Conservation (phyloP, 1,140 invertebrate species). For the Stegodyphus mimosarum region DNA sequence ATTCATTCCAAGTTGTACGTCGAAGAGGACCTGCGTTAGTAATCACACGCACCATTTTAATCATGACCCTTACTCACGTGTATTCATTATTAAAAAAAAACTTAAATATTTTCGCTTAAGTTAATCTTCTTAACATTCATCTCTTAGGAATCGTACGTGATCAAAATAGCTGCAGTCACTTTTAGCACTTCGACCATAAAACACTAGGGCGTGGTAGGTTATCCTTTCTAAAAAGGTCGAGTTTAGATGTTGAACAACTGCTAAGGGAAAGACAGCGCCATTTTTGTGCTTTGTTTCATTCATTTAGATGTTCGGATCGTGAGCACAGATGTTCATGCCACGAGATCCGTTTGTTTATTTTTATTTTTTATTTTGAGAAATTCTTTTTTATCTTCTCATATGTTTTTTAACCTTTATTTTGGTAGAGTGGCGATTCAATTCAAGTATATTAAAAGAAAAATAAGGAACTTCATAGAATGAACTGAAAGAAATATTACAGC, state of each 20-base stretch:
- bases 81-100: slow-evolving; percentile 41
- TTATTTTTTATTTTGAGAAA: slow-evolving; percentile 2
- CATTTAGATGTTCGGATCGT: slow-evolving; percentile 13
- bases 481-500: slow-evolving; percentile 33
- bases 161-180: slow-evolving; percentile 55
- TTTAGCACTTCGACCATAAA: slow-evolving; percentile 55
- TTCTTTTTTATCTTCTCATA: not conserved
- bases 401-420: slow-evolving; percentile 11
- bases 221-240: slow-evolving; percentile 54
- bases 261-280: slow-evolving; percentile 38
- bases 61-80: slow-evolving; percentile 39
- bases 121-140: slow-evolving; percentile 57
- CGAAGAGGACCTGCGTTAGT: slow-evolving; percentile 6
- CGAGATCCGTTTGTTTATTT: slow-evolving; percentile 32
- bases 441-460: slow-evolving; percentile 4
- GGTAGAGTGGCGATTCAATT: not conserved
- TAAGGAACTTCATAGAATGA: slow-evolving; percentile 22
- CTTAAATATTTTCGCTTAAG: slow-evolving; percentile 55
- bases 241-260: slow-evolving; percentile 51
- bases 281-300: slow-evolving; percentile 54
- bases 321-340: slow-evolving; percentile 40
- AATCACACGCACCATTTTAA: slow-evolving; percentile 29
- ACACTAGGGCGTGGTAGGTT: slow-evolving; percentile 59
- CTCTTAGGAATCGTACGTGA: slow-evolving; percentile 56
- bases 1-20: slow-evolving; percentile 15